Evolutionary conservation across 2,797 vertebrate species (phyloP).

Genomic region (Acropternis orthonyx): DNA sequence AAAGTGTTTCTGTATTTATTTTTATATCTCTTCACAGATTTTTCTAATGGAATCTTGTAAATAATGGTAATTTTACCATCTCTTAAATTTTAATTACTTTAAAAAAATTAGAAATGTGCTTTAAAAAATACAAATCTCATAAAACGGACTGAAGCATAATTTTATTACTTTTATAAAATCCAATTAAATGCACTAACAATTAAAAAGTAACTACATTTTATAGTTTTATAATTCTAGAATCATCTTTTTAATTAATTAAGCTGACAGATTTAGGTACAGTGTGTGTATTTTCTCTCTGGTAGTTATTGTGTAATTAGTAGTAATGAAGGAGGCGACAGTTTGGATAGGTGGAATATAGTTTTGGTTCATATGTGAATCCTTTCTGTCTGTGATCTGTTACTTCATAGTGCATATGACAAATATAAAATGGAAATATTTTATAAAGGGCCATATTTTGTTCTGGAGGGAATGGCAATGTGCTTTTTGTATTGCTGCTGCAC

Average conservation of each 20-base stretch:
- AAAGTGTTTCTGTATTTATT: slow-evolving; percentile 17
- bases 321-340: slow-evolving; percentile 86
- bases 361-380: slow-evolving; percentile 69
- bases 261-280: slow-evolving; percentile 85
- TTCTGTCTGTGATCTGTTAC: slow-evolving; percentile 25
- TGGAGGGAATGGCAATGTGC: background rate
- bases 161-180: slow-evolving; percentile 49
- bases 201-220: slow-evolving; percentile 79
- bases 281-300: slow-evolving; percentile 86
- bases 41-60: slow-evolving; percentile 41
- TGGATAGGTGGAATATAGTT: slow-evolving; percentile 80
- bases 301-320: slow-evolving; percentile 83
- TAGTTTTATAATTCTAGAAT: slow-evolving; percentile 86
- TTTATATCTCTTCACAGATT: slow-evolving; percentile 16
- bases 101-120: slow-evolving; percentile 3
- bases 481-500: background rate
- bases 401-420: background rate
- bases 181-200: slow-evolving; percentile 61
- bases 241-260: slow-evolving; percentile 91
- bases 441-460: background rate
- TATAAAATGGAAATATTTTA: background rate
- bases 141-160: slow-evolving; percentile 36
- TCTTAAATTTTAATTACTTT: slow-evolving; percentile 51
- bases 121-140: slow-evolving; percentile 66
- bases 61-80: slow-evolving; percentile 46